Conservation (phyloP, 2,797 vertebrate genomes). For the Oreochromis grahami region DNA sequence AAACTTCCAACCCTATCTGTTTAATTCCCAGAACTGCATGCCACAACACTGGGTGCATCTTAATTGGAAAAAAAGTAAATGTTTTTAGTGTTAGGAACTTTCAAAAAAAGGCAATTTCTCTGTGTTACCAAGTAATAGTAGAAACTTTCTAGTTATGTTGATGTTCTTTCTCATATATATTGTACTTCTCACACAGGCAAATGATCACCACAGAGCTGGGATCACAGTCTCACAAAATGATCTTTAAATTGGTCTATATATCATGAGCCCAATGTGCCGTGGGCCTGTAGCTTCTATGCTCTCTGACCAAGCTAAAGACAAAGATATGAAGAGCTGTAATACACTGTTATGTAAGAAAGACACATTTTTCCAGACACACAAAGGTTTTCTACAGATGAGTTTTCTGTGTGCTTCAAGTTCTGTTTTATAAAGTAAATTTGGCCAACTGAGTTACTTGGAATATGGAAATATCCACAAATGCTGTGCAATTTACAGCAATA, state of each 20-base stretch:
- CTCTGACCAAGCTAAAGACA: background rate
- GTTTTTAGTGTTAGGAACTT: background rate
- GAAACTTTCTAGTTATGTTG: background rate
- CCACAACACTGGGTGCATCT: background rate
- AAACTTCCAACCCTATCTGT: background rate
- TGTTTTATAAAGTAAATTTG: background rate
- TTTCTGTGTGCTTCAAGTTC: background rate
- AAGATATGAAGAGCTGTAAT: background rate
- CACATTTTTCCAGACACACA: background rate
- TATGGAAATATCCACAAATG: background rate
- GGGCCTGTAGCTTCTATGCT: constrained; percentile 1
- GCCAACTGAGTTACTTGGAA: background rate
- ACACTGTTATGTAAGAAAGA: background rate
- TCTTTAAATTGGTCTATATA: constrained; percentile 11
- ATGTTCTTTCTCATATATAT: background rate
- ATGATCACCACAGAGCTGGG: background rate
- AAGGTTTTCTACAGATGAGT: background rate
- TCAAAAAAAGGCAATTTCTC: background rate
- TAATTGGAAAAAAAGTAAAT: background rate
- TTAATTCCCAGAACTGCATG: background rate
- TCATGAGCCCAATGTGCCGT: constrained; percentile 15
- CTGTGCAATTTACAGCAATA: background rate
- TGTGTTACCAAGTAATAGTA: background rate
- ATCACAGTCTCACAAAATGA: constrained; percentile 11
- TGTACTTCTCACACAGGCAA: background rate